phyloP scores from a whole-genome alignment of 1,140 invertebrate species.

The Brachionus asplanchnoidis region DNA sequence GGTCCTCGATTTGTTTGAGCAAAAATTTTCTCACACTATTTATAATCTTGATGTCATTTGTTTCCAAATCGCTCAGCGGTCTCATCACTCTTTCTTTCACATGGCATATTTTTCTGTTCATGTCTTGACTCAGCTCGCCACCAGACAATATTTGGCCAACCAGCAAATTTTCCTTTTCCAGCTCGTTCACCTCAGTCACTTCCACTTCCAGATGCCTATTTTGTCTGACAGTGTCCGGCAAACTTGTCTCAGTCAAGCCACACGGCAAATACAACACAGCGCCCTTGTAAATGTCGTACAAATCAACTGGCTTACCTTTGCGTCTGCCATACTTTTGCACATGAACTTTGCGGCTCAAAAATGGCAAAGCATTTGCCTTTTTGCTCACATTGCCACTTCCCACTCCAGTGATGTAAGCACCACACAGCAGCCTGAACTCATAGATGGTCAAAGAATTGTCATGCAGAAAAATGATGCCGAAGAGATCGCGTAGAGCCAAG shows the following conservation, averaged over 20 bases:
- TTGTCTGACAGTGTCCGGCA: constrained; percentile 1
- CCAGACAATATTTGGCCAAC: background rate
- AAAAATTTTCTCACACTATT: constrained; percentile 28
- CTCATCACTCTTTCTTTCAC: background rate
- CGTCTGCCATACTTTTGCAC: background rate
- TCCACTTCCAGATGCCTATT: background rate
- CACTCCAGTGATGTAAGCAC: background rate
- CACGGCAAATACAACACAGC: background rate
- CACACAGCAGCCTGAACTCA: constrained; percentile 31
- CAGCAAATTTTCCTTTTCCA: constrained; percentile 30
- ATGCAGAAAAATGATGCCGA: constrained; percentile 7
- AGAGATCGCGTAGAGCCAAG: constrained; percentile 2
- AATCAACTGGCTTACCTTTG: background rate
- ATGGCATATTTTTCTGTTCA: background rate
- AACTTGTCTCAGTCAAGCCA: background rate
- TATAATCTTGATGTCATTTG: background rate
- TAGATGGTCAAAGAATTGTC: constrained; percentile 34
- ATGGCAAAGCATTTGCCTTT: constrained; percentile 38
- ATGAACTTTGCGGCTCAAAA: background rate
- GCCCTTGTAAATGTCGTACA: constrained; percentile 27
- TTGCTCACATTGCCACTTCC: constrained; percentile 26
- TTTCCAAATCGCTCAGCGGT: background rate
- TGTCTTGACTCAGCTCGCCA: background rate
- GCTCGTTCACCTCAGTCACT: constrained; percentile 18
- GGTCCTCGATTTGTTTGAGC: constrained; percentile 11